Conservation (phyloP, 2,797 vertebrate species). For the Cichlasoma orientale region DNA sequence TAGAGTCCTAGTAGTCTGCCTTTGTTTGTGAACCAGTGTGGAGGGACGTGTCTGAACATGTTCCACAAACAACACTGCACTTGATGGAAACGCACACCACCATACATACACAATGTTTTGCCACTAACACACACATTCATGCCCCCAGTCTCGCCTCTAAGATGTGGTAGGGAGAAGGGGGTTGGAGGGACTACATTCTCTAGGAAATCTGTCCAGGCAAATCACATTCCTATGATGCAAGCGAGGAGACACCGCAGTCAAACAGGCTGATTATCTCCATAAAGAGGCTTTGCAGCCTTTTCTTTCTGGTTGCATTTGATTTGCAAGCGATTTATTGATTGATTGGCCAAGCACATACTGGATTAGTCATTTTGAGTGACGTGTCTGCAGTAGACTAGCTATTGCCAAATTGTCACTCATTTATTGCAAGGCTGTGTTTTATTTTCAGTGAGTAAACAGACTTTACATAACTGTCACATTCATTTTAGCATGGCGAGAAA, state of each 20-base stretch:
- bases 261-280: not conserved
- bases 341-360: not conserved
- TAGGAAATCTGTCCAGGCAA: constrained; percentile 54
- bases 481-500: no score
- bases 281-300: not conserved
- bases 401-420: not conserved
- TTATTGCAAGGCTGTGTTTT: not conserved
- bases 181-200: constrained; percentile 19
- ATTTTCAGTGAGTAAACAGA: not conserved
- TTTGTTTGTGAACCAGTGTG: not conserved
- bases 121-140: not conserved
- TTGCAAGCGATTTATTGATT: not conserved
- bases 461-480: not conserved
- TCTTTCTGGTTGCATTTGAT: not conserved
- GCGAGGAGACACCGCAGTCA: not conserved
- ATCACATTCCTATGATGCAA: constrained; percentile 56
- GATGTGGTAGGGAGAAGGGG: not conserved
- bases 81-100: constrained; percentile 1
- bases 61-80: not conserved
- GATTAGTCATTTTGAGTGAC: not conserved
- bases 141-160: not conserved
- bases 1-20: not conserved
- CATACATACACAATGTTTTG: not conserved
- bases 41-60: constrained; percentile 56
- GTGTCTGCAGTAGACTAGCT: not conserved